Percentiles rank a stretch among this genome's conserved stretches.
phyloP scores from a whole-genome alignment of 2,113 vertebrate species.

The Azemiops feae region DNA sequence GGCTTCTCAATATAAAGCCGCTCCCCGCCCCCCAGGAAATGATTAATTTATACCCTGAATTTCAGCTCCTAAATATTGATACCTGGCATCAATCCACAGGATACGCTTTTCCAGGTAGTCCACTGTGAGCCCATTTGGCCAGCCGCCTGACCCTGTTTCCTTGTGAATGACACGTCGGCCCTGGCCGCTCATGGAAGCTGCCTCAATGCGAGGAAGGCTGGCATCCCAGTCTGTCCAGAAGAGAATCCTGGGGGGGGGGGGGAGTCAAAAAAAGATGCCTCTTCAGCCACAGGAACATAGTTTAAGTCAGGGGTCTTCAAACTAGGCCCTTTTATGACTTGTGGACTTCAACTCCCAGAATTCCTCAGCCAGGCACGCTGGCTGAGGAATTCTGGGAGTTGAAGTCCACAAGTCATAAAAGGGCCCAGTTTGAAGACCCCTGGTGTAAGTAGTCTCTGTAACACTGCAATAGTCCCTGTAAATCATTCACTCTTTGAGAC shows the following conservation, averaged over 20 bases:
- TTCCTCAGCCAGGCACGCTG: too few species aligned
- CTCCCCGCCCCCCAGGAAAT: background rate
- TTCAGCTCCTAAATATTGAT: background rate
- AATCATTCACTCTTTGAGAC: background rate
- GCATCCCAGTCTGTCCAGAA: conserved; percentile 99
- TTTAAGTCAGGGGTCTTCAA: background rate
- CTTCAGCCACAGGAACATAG: background rate
- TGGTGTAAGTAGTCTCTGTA: background rate
- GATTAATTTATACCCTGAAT: background rate
- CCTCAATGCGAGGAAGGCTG: conserved; percentile 91
- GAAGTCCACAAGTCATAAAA: too few species aligned
- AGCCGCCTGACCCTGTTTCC: conserved; percentile 91
- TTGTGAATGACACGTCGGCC: conserved; percentile 91
- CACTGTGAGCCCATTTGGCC: conserved; percentile 96
- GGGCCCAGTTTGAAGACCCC: too few species aligned
- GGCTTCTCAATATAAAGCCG: background rate
- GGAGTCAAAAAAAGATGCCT: background rate
- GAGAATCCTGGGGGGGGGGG: conserved; percentile 82
- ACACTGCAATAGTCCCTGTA: background rate
- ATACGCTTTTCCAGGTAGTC: conserved; percentile 96
- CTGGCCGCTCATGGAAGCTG: conserved; percentile 92
- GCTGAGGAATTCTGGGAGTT: too few species aligned
- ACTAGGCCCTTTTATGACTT: too few species aligned
- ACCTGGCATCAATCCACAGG: conserved; percentile 98
- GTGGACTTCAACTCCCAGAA: too few species aligned